These are phyloP conservation scores for Eupristina koningsbergeri DNA, from an alignment of 1,140 invertebrate species.

Conservation along the genomic window DNA sequence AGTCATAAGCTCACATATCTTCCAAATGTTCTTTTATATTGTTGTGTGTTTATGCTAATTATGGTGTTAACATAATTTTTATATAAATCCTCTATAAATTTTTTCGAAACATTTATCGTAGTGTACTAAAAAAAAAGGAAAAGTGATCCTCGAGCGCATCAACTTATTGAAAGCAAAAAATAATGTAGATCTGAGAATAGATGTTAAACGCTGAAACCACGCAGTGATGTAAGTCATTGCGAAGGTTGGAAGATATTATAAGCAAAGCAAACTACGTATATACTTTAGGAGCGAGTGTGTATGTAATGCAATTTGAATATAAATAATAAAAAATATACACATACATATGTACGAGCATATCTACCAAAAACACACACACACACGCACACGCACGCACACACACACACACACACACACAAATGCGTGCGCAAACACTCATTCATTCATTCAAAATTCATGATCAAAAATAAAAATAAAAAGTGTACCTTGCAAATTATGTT, in stretches of 20 bases:
- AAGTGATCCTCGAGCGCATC: neutral
- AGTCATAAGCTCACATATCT: conserved; percentile 33
- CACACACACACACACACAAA: neutral
- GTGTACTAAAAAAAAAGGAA: neutral
- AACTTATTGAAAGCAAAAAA: neutral
- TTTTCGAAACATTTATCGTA: conserved; percentile 45
- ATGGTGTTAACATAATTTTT: conserved; percentile 35
- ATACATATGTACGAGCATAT: no score
- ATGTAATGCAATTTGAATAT: conserved; percentile 4
- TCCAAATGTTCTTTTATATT: conserved; percentile 37
- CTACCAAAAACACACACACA: no score
- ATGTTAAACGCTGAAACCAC: conserved; percentile 26
- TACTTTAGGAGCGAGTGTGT: conserved; percentile 33
- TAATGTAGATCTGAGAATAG: neutral
- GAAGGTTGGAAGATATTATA: conserved; percentile 26
- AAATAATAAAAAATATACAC: neutral
- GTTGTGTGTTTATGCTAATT: neutral
- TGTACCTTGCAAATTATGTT: no score
- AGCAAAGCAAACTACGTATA: conserved; percentile 38
- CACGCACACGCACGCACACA: no score
- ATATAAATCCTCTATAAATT: conserved; percentile 45
- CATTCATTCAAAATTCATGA: no score
- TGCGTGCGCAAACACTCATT: no score
- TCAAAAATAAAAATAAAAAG: no score
- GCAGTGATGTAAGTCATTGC: conserved; percentile 24